Evolutionary conservation across 2,113 vertebrate genomes (phyloP).

Genomic region (Ceratotherium simum): DNA sequence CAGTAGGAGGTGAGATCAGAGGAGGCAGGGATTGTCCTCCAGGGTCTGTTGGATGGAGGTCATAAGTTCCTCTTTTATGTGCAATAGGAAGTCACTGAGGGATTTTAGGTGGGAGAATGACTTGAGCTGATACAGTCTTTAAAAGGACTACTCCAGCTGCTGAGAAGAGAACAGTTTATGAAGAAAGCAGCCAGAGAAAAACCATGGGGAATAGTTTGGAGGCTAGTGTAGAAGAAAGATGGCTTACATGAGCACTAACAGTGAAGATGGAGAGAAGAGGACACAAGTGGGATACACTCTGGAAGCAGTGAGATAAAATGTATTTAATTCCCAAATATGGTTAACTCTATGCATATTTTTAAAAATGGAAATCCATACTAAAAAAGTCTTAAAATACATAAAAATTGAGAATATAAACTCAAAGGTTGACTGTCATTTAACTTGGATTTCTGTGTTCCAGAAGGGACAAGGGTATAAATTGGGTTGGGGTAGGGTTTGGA

Average conservation of each 20-base stretch:
- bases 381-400: neutral
- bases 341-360: neutral
- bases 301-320: neutral
- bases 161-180: neutral
- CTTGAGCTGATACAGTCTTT: neutral
- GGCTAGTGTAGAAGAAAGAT: neutral
- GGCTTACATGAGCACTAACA: neutral
- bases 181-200: neutral
- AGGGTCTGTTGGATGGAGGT: neutral
- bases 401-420: neutral
- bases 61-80: neutral
- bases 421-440: neutral
- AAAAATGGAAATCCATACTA: neutral
- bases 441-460: neutral
- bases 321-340: neutral
- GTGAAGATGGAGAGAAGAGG: neutral
- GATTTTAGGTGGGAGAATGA: neutral
- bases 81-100: neutral
- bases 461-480: neutral
- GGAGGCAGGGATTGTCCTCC: fast-evolving
- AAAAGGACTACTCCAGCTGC: neutral
- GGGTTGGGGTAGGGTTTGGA: neutral
- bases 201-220: neutral
- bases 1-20: neutral
- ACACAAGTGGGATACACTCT: neutral